phyloP scores from a whole-genome alignment of 1,140 invertebrate genomes.

The Metaphire vulgaris region DNA sequence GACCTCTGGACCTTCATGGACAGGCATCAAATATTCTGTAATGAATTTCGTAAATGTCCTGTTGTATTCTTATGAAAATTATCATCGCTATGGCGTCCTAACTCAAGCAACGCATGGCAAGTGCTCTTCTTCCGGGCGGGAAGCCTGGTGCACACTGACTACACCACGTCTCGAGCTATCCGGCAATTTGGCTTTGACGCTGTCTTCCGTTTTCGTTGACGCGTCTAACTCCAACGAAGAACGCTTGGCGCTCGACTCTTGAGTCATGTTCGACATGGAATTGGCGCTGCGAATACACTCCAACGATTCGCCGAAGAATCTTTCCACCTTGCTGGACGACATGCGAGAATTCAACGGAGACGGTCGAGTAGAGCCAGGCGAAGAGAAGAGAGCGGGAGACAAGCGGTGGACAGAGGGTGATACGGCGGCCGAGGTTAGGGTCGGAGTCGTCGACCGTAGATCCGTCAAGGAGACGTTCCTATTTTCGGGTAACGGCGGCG shows the following conservation, averaged over 20 bases:
- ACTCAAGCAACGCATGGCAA: too few species aligned
- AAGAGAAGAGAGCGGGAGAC: not conserved
- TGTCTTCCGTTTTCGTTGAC: too few species aligned
- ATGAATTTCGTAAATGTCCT: too few species aligned
- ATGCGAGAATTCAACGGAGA: not conserved
- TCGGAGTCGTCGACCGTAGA: not conserved
- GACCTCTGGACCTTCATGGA: too few species aligned
- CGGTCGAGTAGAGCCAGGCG: not conserved
- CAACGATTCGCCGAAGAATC: not conserved
- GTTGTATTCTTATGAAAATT: too few species aligned
- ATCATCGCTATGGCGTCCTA: too few species aligned
- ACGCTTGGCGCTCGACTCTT: not conserved
- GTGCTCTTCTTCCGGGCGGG: too few species aligned
- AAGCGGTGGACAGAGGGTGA: not conserved
- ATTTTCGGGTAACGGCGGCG: too few species aligned
- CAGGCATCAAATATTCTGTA: too few species aligned
- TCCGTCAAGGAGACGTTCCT: not conserved
- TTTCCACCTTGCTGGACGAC: not conserved
- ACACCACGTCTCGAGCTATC: not conserved
- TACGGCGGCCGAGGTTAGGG: not conserved
- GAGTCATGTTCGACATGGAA: not conserved
- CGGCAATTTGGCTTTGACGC: not conserved
- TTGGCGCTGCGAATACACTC: not conserved
- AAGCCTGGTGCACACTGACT: too few species aligned
- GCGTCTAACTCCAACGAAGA: too few species aligned